phyloP scores from a whole-genome alignment of 2,113 vertebrate species.

The Catagonus wagneri region DNA sequence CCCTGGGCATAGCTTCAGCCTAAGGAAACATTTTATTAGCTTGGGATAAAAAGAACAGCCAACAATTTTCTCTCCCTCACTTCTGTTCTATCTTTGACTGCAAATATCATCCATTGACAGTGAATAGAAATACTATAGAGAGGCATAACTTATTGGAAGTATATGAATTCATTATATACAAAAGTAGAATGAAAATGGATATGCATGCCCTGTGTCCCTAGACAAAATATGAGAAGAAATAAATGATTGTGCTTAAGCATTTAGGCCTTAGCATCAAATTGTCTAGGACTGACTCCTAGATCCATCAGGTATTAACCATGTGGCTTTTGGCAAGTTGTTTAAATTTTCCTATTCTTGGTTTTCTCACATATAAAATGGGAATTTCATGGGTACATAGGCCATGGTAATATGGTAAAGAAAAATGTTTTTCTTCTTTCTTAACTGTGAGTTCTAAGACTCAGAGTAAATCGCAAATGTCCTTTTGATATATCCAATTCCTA shows the following conservation, averaged over 20 bases:
- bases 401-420: background rate
- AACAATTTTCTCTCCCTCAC: background rate
- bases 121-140: constrained; percentile 18
- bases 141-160: background rate
- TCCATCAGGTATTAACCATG: background rate
- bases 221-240: background rate
- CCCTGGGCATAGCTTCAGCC: constrained; percentile 38
- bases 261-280: background rate
- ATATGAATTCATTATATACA: background rate
- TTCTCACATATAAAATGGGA: constrained; percentile 25
- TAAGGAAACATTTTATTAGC: constrained; percentile 70
- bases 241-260: background rate
- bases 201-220: background rate
- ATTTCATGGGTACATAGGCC: background rate
- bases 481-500: background rate
- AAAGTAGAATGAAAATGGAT: constrained; percentile 2
- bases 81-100: constrained; percentile 37
- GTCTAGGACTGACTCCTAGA: background rate
- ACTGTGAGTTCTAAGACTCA: background rate
- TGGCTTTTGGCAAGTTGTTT: background rate
- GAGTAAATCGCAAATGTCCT: background rate
- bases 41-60: constrained; percentile 62
- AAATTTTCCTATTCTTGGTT: background rate
- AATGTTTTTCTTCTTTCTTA: background rate
- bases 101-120: constrained; percentile 9